Percentiles rank a stretch among this genome's conserved stretches.
phyloP scores from a whole-genome alignment of 2,797 vertebrate genomes.

The Phylloscopus collybita region DNA sequence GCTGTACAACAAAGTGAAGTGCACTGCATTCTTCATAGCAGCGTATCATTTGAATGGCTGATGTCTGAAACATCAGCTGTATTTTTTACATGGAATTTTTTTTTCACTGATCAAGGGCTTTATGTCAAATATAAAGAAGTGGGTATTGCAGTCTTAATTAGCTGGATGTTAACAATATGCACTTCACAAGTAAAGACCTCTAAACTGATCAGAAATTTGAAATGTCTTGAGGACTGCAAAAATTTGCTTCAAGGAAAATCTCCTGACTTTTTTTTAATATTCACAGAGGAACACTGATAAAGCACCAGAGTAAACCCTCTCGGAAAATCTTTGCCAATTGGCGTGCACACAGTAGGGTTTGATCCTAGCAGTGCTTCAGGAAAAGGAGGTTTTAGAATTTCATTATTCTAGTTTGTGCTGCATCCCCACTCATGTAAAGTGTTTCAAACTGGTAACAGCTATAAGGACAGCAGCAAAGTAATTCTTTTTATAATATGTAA shows the following conservation, averaged over 20 bases:
- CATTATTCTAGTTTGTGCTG: not conserved
- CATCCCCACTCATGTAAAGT: not conserved
- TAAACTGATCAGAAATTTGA: not conserved
- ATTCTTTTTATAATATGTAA: not conserved
- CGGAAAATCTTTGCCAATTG: not conserved
- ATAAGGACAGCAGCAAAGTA: not conserved
- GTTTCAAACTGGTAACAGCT: not conserved
- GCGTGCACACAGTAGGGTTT: not conserved
- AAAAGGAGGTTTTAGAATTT: constrained; percentile 14
- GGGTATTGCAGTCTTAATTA: constrained; percentile 1
- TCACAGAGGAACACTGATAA: not conserved
- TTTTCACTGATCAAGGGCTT: not conserved
- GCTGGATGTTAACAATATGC: not conserved
- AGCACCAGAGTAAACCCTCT: not conserved
- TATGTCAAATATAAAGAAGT: not conserved
- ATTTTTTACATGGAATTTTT: constrained; percentile 22
- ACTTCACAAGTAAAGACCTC: not conserved
- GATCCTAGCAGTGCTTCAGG: not conserved
- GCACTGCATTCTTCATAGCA: not conserved
- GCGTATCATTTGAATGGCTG: not conserved
- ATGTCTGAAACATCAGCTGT: not conserved
- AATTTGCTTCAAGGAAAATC: not conserved
- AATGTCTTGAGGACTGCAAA: not conserved
- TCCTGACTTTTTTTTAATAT: not conserved
- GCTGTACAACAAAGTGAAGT: not conserved